These are phyloP conservation scores for Dugesia japonica DNA, from an alignment of 2,888 invertebrate species.

Conservation along the genomic window DNA sequence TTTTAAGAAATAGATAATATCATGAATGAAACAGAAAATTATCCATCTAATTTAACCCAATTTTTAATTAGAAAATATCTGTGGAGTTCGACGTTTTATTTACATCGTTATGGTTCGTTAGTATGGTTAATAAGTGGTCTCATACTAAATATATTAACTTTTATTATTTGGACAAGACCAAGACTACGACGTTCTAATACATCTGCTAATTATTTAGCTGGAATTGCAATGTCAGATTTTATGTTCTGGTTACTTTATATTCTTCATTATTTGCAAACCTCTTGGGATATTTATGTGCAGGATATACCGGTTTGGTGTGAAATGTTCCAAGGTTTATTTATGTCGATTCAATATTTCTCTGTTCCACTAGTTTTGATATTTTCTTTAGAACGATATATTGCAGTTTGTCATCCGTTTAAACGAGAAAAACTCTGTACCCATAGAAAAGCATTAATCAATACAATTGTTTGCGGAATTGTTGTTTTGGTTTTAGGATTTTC, in stretches of 20 bases:
- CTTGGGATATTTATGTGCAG: neutral
- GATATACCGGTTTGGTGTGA: neutral
- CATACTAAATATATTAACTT: neutral
- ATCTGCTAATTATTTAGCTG: neutral
- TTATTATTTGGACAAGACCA: neutral
- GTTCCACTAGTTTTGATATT: neutral
- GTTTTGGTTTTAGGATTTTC: neutral
- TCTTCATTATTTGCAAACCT: neutral
- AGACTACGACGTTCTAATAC: neutral
- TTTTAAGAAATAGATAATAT: too few species aligned
- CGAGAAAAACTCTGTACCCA: neutral
- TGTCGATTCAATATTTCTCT: neutral
- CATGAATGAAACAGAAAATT: neutral
- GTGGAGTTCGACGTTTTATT: neutral
- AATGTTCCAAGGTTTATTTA: constrained; percentile 7
- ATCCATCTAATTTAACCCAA: neutral
- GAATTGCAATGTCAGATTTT: neutral
- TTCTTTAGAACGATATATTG: neutral
- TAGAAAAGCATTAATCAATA: neutral
- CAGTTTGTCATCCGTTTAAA: neutral
- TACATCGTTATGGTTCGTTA: neutral
- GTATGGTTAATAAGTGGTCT: neutral
- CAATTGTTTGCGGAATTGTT: constrained; percentile 15
- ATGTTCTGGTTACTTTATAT: neutral
- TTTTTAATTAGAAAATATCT: neutral